phyloP scores from a whole-genome alignment of 2,113 vertebrate genomes.

The Ivindomyrus marchei region DNA sequence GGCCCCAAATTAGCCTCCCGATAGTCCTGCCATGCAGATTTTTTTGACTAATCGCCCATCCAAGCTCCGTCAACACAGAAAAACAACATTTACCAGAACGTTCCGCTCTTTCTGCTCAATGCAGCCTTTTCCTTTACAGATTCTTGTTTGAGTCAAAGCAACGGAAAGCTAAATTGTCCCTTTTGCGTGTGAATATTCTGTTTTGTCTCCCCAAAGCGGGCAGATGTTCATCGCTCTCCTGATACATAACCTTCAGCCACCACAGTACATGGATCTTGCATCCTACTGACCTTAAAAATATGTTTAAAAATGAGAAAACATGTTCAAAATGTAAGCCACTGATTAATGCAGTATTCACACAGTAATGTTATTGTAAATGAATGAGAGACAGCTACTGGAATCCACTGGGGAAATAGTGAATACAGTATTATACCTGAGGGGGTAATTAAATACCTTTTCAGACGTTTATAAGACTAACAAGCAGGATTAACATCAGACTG shows the following conservation, averaged over 20 bases:
- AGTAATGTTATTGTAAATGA: neutral
- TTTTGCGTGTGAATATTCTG: neutral
- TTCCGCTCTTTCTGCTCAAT: neutral
- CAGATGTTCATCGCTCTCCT: neutral
- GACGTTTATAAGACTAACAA: neutral
- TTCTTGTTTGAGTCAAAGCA: neutral
- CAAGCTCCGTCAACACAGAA: neutral
- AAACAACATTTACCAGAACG: neutral
- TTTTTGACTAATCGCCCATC: neutral
- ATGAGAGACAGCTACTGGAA: neutral
- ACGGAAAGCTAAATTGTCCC: neutral
- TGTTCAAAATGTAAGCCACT: neutral
- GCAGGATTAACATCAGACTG: neutral
- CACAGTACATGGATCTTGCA: neutral
- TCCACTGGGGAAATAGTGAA: neutral
- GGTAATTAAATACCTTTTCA: constrained; percentile 9
- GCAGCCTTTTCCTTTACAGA: neutral
- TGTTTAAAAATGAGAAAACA: neutral
- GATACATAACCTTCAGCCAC: neutral
- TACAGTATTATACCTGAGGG: constrained; percentile 10
- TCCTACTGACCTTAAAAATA: neutral
- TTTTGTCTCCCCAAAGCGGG: neutral
- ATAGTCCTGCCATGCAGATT: neutral
- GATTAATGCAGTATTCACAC: neutral
- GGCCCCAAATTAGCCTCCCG: neutral